These are phyloP conservation scores for Camponotus fellah DNA, from an alignment of 2,888 invertebrate species.

Conservation along the genomic window DNA sequence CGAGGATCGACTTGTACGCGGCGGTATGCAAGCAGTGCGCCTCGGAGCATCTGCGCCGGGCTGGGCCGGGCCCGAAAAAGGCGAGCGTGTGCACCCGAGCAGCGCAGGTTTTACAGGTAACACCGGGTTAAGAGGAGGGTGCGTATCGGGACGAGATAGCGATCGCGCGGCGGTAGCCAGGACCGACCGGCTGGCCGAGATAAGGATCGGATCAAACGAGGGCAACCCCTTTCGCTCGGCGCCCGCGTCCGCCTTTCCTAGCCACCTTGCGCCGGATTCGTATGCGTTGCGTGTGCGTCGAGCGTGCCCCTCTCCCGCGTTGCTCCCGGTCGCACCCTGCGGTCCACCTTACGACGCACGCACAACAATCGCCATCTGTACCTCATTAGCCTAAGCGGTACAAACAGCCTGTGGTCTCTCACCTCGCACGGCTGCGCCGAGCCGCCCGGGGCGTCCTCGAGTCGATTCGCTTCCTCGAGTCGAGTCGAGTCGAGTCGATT, in stretches of 20 bases:
- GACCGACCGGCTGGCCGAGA: slow-evolving; percentile 80
- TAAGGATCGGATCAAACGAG: slow-evolving; percentile 75
- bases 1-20: slow-evolving; percentile 39
- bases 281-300: not conserved
- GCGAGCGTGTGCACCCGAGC: slow-evolving; percentile 65
- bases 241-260: slow-evolving; percentile 71
- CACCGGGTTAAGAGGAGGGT: slow-evolving; percentile 75
- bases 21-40: slow-evolving; percentile 72
- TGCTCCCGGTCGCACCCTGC: slow-evolving; percentile 64
- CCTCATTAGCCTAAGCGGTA: slow-evolving; percentile 85
- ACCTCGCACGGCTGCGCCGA: slow-evolving; percentile 65
- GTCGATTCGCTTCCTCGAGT: slow-evolving; percentile 29
- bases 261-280: slow-evolving; percentile 79
- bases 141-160: slow-evolving; percentile 75
- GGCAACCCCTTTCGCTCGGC: slow-evolving; percentile 72
- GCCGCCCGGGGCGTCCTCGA: slow-evolving; percentile 42
- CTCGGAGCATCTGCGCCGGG: slow-evolving; percentile 68
- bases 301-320: slow-evolving; percentile 44
- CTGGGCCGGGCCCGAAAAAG: slow-evolving; percentile 55
- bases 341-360: slow-evolving; percentile 68
- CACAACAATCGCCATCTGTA: slow-evolving; percentile 81
- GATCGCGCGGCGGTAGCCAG: slow-evolving; percentile 75
- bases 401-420: slow-evolving; percentile 78
- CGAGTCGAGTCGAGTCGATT: not conserved
- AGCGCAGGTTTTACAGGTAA: slow-evolving; percentile 67